Evolutionary conservation across 2,113 vertebrate genomes (phyloP).

Genomic region (pig (Sus scrofa)): T2T-Sscrofa CM000819.6:77313001-77313500

Average conservation of each 20-base stretch:
- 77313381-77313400: background rate
- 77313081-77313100: background rate
- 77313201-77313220: background rate
- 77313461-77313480: background rate
- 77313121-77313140: background rate
- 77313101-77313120: background rate
- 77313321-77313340: background rate
- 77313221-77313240: too few relatives aligned
- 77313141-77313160: background rate
- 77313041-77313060: slow-evolving; percentile 34
- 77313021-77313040: background rate
- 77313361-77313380: background rate
- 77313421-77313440: background rate
- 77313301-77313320: background rate
- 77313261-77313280: background rate
- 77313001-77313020: background rate
- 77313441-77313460: background rate
- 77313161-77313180: background rate
- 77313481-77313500: slow-evolving; percentile 42
- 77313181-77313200: background rate
- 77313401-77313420: background rate
- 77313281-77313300: background rate
- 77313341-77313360: background rate
- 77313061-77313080: background rate
- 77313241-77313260: background rate